phyloP scores from a whole-genome alignment of 2,113 vertebrate species.

The Gymnarchus niloticus region DNA sequence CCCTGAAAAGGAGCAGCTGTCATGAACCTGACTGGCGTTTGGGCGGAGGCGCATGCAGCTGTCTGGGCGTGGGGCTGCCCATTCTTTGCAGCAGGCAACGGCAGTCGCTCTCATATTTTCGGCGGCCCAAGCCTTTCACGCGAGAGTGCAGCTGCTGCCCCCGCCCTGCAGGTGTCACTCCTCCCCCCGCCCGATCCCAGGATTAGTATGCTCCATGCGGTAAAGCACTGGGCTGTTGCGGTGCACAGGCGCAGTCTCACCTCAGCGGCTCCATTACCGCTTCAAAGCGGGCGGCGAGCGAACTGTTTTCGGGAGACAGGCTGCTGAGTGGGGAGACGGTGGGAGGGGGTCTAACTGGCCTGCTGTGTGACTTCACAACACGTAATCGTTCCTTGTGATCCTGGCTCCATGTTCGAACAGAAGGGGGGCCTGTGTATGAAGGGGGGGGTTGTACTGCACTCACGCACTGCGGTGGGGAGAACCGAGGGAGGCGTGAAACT shows the following conservation, averaged over 20 bases:
- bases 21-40: conserved; percentile 16
- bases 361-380: neutral
- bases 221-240: conserved; percentile 65
- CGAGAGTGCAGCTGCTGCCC: conserved; percentile 56
- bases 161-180: conserved; percentile 71
- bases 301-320: conserved; percentile 29
- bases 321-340: conserved; percentile 42
- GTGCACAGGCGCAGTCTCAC: conserved; percentile 65
- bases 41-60: conserved; percentile 44
- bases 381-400: conserved; percentile 18
- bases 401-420: neutral
- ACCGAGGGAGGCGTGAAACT: neutral
- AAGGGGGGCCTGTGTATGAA: neutral
- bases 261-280: conserved; percentile 66
- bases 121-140: conserved; percentile 67
- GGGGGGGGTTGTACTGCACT: neutral
- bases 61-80: conserved; percentile 53
- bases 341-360: conserved; percentile 24
- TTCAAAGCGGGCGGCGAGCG: conserved; percentile 27
- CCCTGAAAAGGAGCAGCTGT: conserved; percentile 53
- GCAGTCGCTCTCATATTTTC: conserved; percentile 71
- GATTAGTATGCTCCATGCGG: conserved; percentile 70
- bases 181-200: conserved; percentile 64
- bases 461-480: neutral
- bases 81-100: conserved; percentile 55